These are phyloP conservation scores for Todiramphus saurophagus DNA, from an alignment of 2,113 vertebrate species.

Conservation along the genomic window DNA sequence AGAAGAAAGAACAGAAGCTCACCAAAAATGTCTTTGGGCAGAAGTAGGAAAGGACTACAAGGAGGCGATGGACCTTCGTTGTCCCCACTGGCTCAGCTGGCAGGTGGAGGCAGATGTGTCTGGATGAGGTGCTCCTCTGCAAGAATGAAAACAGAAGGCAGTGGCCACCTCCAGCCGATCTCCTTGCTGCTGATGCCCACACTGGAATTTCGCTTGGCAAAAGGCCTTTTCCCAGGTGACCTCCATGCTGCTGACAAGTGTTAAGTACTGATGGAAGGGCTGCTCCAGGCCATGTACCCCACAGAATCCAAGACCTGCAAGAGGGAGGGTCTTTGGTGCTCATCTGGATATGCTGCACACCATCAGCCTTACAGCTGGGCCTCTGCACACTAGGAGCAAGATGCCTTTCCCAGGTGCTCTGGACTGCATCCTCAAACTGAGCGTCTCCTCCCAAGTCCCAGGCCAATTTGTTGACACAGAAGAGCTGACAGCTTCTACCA, in stretches of 20 bases:
- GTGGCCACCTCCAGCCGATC: not conserved
- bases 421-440: not conserved
- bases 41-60: not conserved
- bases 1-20: not conserved
- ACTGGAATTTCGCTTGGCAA: not conserved
- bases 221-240: not conserved
- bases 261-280: not conserved
- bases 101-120: not conserved
- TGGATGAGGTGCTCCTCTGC: not conserved
- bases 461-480: not conserved
- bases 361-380: not conserved
- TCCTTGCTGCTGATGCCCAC: not conserved
- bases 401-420: not conserved
- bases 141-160: not conserved
- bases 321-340: not conserved
- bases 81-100: not conserved
- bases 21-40: not conserved
- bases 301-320: not conserved
- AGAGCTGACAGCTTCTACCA: not conserved
- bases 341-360: not conserved
- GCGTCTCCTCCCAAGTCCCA: not conserved
- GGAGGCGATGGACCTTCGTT: not conserved
- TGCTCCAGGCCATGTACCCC: rapidly evolving
- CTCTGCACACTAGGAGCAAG: not conserved
- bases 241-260: not conserved